phyloP scores from a whole-genome alignment of 2,113 vertebrate genomes.

The Plectropomus leopardus region DNA sequence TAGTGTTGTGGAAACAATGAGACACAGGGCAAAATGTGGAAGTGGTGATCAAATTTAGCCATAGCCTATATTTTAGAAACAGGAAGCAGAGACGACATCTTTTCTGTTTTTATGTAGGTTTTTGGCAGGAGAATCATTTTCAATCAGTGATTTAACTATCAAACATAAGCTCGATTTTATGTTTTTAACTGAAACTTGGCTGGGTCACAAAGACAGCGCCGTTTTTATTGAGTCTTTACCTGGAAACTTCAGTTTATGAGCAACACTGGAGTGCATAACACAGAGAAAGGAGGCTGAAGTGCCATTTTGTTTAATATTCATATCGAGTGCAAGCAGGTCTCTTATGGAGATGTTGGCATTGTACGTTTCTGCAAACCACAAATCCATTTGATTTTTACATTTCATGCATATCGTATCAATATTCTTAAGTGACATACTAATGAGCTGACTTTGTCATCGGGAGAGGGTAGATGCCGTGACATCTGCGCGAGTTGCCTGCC shows the following conservation, averaged over 20 bases:
- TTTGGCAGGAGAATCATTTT: background rate
- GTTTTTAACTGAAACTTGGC: background rate
- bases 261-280: background rate
- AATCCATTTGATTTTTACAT: no score
- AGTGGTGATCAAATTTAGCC: constrained; percentile 11
- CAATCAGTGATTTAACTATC: background rate
- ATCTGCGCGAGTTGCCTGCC: no score
- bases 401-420: no score
- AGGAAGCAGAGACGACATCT: background rate
- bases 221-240: background rate
- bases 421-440: no score
- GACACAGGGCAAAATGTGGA: background rate
- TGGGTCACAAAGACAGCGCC: background rate
- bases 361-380: no score
- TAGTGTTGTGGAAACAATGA: constrained; percentile 7
- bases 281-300: background rate
- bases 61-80: constrained; percentile 3
- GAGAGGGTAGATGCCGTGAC: no score
- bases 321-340: background rate
- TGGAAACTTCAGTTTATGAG: background rate
- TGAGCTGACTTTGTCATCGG: no score
- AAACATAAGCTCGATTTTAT: background rate
- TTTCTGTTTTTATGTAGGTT: background rate
- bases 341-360: background rate
- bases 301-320: background rate